phyloP scores from a whole-genome alignment of 2,113 vertebrate genomes.

The Machaerirhynchus nigripectus region DNA sequence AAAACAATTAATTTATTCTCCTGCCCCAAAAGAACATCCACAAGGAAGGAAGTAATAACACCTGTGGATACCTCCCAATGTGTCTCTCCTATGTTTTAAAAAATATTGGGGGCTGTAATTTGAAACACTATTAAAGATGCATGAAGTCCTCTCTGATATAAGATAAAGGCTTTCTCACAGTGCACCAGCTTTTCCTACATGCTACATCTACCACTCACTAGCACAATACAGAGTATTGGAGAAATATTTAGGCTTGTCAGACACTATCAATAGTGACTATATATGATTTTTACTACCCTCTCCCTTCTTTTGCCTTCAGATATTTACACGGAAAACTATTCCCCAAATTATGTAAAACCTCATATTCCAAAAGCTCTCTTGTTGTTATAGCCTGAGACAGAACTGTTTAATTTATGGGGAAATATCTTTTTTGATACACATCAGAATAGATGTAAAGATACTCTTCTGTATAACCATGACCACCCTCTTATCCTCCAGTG shows the following conservation, averaged over 20 bases:
- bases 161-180: neutral
- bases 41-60: constrained; percentile 19
- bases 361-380: neutral
- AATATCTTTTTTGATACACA: neutral
- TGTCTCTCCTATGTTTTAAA: constrained; percentile 31
- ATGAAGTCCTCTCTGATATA: neutral
- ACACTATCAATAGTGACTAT: neutral
- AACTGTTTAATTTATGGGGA: neutral
- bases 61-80: constrained; percentile 33
- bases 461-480: neutral
- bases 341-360: neutral
- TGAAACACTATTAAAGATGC: constrained; percentile 26
- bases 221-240: neutral
- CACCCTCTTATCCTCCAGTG: neutral
- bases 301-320: neutral
- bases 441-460: neutral
- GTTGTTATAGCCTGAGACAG: neutral
- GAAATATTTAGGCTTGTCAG: neutral
- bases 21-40: neutral
- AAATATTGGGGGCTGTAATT: constrained; percentile 37
- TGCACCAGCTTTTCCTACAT: neutral
- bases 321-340: neutral
- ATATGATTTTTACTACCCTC: neutral
- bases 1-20: constrained; percentile 44
- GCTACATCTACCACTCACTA: neutral